phyloP scores from a whole-genome alignment of 2,888 invertebrate genomes.

The Caenorhabditis japonica region DNA sequence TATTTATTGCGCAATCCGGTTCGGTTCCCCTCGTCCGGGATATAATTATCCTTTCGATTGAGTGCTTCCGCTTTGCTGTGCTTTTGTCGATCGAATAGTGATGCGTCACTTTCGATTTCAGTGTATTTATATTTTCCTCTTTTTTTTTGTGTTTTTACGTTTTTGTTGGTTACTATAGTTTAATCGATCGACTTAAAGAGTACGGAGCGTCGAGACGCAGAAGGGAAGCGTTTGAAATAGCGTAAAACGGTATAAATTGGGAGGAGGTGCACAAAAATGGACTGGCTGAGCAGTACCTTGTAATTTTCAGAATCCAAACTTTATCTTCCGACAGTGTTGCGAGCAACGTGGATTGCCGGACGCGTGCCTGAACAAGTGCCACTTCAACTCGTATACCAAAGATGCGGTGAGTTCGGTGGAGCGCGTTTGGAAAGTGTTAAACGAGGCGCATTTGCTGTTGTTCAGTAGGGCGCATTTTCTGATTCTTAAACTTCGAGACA shows the following conservation, averaged over 20 bases:
- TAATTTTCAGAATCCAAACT: conserved; percentile 75
- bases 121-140: neutral
- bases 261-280: too few species aligned
- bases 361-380: conserved; percentile 73
- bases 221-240: too few species aligned
- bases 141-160: too few species aligned
- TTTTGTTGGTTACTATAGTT: too few species aligned
- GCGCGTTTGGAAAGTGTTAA: neutral
- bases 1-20: conserved; percentile 31
- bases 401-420: conserved; percentile 60
- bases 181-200: too few species aligned
- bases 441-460: neutral
- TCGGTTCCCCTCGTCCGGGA: conserved; percentile 15
- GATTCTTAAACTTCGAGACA: too few species aligned
- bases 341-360: conserved; percentile 75
- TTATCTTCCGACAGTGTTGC: conserved; percentile 75
- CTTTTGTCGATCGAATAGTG: too few species aligned
- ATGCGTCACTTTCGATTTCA: conserved; percentile 4
- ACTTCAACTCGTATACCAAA: conserved; percentile 74
- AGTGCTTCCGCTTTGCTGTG: conserved; percentile 6
- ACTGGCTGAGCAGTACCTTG: too few species aligned
- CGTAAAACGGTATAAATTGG: too few species aligned
- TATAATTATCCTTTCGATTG: conserved; percentile 17
- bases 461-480: conserved; percentile 39
- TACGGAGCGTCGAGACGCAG: too few species aligned